phyloP scores from a whole-genome alignment of 2,113 vertebrate genomes.

The Corynorhinus townsendii region DNA sequence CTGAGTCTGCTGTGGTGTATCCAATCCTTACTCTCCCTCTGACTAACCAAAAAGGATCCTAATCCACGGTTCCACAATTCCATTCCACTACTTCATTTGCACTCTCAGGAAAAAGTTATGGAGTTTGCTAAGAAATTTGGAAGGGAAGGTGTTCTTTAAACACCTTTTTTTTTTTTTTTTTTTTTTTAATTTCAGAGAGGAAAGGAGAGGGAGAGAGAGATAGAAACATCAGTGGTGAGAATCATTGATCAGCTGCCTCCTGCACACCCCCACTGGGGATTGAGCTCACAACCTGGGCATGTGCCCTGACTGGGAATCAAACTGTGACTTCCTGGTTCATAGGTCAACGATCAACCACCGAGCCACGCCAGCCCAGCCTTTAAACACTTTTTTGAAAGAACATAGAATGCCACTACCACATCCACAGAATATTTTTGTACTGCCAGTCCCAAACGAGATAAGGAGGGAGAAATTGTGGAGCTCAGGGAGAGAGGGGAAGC shows the following conservation, averaged over 20 bases:
- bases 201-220: not conserved
- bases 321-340: no score
- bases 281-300: no score
- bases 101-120: not conserved
- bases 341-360: not conserved
- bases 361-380: no score
- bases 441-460: not conserved
- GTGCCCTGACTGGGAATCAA: no score
- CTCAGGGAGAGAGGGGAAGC: not conserved
- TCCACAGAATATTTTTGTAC: not conserved
- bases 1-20: not conserved
- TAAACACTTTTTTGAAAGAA: no score
- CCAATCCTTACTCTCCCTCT: not conserved
- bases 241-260: not conserved
- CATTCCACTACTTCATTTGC: not conserved
- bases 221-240: not conserved
- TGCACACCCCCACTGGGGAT: no score
- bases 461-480: not conserved
- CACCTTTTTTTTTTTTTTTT: not conserved
- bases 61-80: not conserved
- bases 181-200: no score
- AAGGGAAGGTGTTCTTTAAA: not conserved
- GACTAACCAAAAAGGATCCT: not conserved
- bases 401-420: no score
- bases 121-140: not conserved